A percentile compares a stretch with the other conserved stretches of the same genome.
Conservation (phyloP, 2,888 invertebrate species). For the Sesia bembeciformis region DNA sequence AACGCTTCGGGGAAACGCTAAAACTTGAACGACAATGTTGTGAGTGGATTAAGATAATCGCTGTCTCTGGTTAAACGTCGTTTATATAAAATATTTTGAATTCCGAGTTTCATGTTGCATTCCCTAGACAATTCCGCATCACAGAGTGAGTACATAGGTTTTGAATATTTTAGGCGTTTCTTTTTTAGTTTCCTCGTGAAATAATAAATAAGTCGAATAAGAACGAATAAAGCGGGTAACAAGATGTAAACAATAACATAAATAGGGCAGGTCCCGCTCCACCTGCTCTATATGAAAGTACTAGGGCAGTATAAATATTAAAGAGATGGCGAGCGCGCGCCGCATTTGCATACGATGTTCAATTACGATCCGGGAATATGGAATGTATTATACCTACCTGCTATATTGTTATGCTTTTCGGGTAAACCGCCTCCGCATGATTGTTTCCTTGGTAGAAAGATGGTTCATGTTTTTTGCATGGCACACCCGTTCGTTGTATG, state of each 20-base stretch:
- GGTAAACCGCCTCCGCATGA: constrained; percentile 24
- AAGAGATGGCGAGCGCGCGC: constrained; percentile 51
- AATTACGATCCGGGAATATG: constrained; percentile 61
- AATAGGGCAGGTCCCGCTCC: constrained; percentile 27
- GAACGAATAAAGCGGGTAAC: constrained; percentile 3
- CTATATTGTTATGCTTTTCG: constrained; percentile 47
- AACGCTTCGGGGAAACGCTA: constrained; percentile 31
- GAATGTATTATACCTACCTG: constrained; percentile 39
- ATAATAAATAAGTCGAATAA: constrained; percentile 6
- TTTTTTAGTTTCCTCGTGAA: not conserved
- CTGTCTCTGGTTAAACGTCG: constrained; percentile 8
- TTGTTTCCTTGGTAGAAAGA: constrained; percentile 26
- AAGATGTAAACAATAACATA: constrained; percentile 14
- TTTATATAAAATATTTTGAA: constrained; percentile 3
- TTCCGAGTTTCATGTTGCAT: not conserved
- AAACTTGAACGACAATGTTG: constrained; percentile 22
- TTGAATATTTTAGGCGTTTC: not conserved
- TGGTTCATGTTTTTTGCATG: constrained; percentile 20
- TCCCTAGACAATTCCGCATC: not conserved
- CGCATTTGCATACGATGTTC: constrained; percentile 63
- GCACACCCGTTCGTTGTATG: constrained; percentile 2
- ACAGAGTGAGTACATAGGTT: too few species aligned
- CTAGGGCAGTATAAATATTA: constrained; percentile 56
- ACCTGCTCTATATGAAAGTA: constrained; percentile 46
- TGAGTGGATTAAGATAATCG: constrained; percentile 16